Base-by-base conservation (phyloP, 2,888 invertebrate genomes). In the Hyalella azteca region DNA sequence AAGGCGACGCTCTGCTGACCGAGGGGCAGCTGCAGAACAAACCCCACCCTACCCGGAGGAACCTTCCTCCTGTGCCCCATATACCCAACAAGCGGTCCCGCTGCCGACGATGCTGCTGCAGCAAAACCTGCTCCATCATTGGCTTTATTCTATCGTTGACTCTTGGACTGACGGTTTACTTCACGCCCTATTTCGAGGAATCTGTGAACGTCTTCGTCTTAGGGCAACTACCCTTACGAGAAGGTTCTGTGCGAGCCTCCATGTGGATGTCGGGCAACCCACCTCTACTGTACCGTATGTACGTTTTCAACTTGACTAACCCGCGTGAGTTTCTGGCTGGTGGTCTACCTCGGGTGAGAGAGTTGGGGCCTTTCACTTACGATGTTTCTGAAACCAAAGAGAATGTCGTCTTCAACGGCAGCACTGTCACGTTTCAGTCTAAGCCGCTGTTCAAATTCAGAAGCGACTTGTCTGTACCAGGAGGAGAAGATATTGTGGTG, bases 341-440 rank as follows among this genome's bases (percentile, higher is more conserved):
- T 1, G 92, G 91, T 7, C 93, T 93, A 86, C 87, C 95, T 22
- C 90, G 90, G 79, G 90, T 95, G 1, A 89, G 93, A 85, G 92
- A 95, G 89, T 91, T 94, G 9, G 95, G 95, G 0, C 95, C 95
- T 0, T 95, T 94, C 87, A 93, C 95, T 0, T 97, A 96, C 89
- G 50, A 39, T 13, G 78, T 81, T 22, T 76, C 32, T 29, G 84
- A 84, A 50, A 29, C 95, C 88, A 95, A 95, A 87, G 93, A 95
- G 41, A 95, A 95, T 88, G 92, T 95, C 0, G 91, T 91, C 85
- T 95, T 95, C 86, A 93, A 95, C 86, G 79, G 78, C n/a, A 95
- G 95, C 87, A 94, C 93, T 85, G 95, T 95, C 0, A 93, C 95
- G 73, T 93, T 94, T 39, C 96, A 93, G 88, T 94, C 93, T 87